Evolutionary conservation across 2,888 invertebrate genomes (phyloP), one percentile per base, ranked within the genome.

Genomic region (Odontocolon sp.): DNA sequence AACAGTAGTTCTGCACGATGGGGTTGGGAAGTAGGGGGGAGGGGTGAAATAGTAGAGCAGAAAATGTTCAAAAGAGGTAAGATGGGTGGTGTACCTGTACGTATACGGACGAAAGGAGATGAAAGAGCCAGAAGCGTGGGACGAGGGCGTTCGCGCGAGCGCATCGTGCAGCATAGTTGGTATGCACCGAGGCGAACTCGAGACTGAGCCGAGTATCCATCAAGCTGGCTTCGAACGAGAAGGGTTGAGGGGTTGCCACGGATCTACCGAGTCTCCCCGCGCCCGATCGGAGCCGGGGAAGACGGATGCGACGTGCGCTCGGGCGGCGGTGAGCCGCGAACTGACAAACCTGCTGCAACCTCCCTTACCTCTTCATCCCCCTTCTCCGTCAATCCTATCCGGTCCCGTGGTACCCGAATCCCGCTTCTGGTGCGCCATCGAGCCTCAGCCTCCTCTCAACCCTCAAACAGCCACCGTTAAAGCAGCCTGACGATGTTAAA

Each of bases 291-390:
- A 61, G 52, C 54, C 28, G 38, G 54, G 68, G 54, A 80, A 80
- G 81, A 81, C 77, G 61, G 78, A 81, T 81, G 79, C 79, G 81
- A 80, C 80, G 80, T 79, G 81, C 82, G 81, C 75, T 73, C 71
- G 67, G 79, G 70, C 77, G 79, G 70, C 77, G 83, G 77, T 82
- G 80, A 83, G 80, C 81, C 81, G 79, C 83, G 71, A 81, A 78
- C 81, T 81, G 82, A 83, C 83, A 81, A 83, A 81, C 80, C 80
- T 77, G 79, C 83, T 84, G 80, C 84, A 84, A 77, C 79, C 79
- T 68, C 75, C 81, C 73, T 79, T 64, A 52, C 63, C 57, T 54
- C 54, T 64, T 42, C 59, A 57, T 50, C 56, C 57, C 40, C 47
- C 64, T 57, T 50, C n/a, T n/a, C n/a, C n/a, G n/a, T n/a, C n/a